A percentile compares a stretch with the other conserved stretches of the same genome.
phyloP scores from a whole-genome alignment of 2,113 vertebrate species.

The Pelobates fuscus region DNA sequence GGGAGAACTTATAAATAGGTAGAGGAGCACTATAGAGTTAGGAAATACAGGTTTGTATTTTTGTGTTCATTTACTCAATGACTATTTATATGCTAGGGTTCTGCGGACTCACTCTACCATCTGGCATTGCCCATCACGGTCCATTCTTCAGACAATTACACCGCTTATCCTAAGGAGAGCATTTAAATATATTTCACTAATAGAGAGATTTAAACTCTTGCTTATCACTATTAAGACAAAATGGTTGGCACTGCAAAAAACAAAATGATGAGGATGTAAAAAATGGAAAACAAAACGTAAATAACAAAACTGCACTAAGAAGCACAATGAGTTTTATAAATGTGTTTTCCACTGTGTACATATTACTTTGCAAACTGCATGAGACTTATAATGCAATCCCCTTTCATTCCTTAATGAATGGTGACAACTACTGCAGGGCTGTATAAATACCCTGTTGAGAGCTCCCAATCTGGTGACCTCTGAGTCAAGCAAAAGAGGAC shows the following conservation, averaged over 20 bases:
- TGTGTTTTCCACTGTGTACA: neutral
- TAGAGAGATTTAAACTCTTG: neutral
- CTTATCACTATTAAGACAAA: constrained; percentile 7
- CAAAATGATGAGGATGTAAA: constrained; percentile 8
- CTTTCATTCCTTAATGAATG: constrained; percentile 36
- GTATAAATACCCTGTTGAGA: constrained; percentile 34
- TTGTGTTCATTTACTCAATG: neutral
- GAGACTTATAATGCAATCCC: constrained; percentile 15
- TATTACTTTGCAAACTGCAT: constrained; percentile 41
- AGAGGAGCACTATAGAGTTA: too few relatives aligned
- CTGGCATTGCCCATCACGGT: neutral
- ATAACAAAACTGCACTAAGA: constrained; percentile 8
- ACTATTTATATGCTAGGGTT: constrained; percentile 17
- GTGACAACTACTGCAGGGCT: constrained; percentile 34
- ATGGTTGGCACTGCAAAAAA: neutral
- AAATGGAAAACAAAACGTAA: neutral
- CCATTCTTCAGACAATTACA: neutral
- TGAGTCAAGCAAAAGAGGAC: constrained; percentile 28
- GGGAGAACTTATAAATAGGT: too few relatives aligned
- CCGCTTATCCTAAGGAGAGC: neutral
- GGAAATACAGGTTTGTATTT: too few relatives aligned
- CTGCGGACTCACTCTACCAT: constrained; percentile 7
- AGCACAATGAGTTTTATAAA: constrained; percentile 23
- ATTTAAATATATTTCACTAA: neutral
- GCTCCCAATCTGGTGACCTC: constrained; percentile 40